Evolutionary conservation across 2,797 vertebrate species (phyloP).

Genomic region (Anguilla anguilla): DNA sequence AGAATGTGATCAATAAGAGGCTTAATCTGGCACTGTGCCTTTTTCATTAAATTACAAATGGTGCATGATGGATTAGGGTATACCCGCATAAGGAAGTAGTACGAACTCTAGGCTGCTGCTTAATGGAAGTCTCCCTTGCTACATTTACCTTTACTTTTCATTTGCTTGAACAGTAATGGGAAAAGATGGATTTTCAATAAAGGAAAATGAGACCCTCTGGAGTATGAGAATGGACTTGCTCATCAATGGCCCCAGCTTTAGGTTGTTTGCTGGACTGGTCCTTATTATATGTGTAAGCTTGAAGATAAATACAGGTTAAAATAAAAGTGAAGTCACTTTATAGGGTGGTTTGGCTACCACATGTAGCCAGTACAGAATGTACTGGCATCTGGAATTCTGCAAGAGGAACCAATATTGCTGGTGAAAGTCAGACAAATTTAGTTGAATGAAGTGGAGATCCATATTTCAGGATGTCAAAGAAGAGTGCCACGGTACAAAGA

Average conservation of each 20-base stretch:
- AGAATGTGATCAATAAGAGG: neutral
- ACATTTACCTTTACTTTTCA: neutral
- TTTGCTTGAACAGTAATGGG: neutral
- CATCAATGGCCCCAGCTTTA: neutral
- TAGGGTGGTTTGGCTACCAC: too few relatives aligned
- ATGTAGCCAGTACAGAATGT: too few relatives aligned
- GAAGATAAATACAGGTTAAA: neutral
- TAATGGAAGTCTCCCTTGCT: neutral
- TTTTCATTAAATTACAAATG: neutral
- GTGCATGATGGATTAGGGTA: neutral
- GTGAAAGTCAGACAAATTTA: too few relatives aligned
- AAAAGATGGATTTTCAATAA: conserved; percentile 10
- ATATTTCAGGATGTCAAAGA: too few relatives aligned
- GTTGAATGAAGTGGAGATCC: too few relatives aligned
- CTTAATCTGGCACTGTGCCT: neutral
- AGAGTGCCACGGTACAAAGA: too few relatives aligned
- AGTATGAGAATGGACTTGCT: neutral
- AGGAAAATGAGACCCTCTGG: neutral
- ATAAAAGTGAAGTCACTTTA: neutral
- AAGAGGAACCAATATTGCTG: too few relatives aligned
- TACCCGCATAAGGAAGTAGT: neutral
- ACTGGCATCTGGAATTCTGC: too few relatives aligned
- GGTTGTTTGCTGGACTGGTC: neutral
- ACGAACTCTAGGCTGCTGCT: neutral
- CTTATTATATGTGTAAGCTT: neutral